Evolutionary conservation across 2,888 invertebrate species (phyloP).

Genomic region (Conomelus anceps): DNA sequence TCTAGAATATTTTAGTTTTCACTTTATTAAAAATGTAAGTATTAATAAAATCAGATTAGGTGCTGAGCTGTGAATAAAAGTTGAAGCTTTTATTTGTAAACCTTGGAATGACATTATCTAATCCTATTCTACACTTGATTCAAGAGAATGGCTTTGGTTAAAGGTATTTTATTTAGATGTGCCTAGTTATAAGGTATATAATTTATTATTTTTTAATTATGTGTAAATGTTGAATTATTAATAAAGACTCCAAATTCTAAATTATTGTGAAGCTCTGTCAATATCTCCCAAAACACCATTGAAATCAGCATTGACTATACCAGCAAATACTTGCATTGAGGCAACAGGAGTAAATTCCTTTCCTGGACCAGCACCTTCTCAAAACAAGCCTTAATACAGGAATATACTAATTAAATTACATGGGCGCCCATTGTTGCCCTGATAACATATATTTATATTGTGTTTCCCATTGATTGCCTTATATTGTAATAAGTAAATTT

Average conservation of each 20-base stretch:
- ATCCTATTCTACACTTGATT: background rate
- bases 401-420: no score
- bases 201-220: background rate
- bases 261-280: no score
- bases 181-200: background rate
- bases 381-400: no score
- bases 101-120: background rate
- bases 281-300: no score
- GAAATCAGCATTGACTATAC: no score
- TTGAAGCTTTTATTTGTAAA: background rate
- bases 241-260: background rate
- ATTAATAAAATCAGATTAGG: background rate
- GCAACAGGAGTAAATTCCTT: no score
- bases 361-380: no score
- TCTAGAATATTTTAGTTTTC: background rate
- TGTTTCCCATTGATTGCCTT: no score
- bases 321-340: no score
- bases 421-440: no score
- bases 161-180: background rate
- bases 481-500: no score
- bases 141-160: background rate
- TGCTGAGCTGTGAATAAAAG: background rate
- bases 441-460: no score
- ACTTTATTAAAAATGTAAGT: background rate
- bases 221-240: background rate